These are phyloP conservation scores for Raphicerus campestris DNA, from an alignment of 2,113 vertebrate genomes.

Conservation along the genomic window DNA sequence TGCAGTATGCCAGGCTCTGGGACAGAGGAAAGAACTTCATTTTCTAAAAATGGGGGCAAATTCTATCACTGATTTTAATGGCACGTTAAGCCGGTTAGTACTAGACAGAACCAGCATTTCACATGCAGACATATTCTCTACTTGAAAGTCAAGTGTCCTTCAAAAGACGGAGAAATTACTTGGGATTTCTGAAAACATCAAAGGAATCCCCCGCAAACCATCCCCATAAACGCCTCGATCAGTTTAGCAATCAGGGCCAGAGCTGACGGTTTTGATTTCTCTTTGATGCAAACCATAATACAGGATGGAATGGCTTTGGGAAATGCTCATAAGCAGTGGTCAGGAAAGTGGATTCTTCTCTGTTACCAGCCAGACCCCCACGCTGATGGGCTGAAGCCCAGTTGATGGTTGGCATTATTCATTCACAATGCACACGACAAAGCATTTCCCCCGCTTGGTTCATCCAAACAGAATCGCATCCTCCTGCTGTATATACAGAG, in stretches of 20 bases:
- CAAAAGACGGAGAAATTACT: slow-evolving; percentile 58
- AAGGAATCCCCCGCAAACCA: slow-evolving; percentile 17
- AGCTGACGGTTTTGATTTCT: slow-evolving; percentile 29
- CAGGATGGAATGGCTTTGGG: not conserved
- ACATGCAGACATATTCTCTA: slow-evolving; percentile 51
- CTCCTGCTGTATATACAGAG: not conserved
- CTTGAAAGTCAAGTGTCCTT: slow-evolving; percentile 60
- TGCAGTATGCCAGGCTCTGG: not conserved
- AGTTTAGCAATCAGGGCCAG: not conserved
- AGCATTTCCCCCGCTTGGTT: not conserved
- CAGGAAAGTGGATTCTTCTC: not conserved
- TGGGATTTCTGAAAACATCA: slow-evolving; percentile 46
- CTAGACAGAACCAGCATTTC: slow-evolving; percentile 58
- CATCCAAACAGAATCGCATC: slow-evolving; percentile 9
- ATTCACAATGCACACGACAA: slow-evolving; percentile 40
- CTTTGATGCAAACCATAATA: slow-evolving; percentile 30
- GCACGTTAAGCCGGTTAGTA: slow-evolving; percentile 55
- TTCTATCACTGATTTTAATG: slow-evolving; percentile 22
- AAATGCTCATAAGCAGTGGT: not conserved
- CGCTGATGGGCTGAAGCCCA: not conserved
- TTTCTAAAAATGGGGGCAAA: slow-evolving; percentile 34
- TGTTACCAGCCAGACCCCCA: not conserved
- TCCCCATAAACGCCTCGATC: not conserved
- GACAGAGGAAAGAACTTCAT: not conserved
- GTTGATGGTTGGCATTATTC: slow-evolving; percentile 19